These are phyloP conservation scores for Sebastes oblongus DNA, from an alignment of 2,797 vertebrate genomes.

Conservation along the genomic window DNA sequence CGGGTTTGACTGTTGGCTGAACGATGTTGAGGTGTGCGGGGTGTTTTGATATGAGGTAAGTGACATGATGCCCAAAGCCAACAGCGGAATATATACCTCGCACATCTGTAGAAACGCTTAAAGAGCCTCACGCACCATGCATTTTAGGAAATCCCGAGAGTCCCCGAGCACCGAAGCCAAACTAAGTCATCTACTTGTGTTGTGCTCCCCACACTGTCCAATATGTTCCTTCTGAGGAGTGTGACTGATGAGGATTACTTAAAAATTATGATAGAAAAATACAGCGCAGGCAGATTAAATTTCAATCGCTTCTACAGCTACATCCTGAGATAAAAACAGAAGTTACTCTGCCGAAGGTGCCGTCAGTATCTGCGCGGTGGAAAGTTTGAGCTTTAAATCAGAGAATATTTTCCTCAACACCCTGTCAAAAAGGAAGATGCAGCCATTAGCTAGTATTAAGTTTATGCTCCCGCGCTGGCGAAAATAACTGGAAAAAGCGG, in stretches of 20 bases:
- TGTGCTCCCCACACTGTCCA: constrained; percentile 6
- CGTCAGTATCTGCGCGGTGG: constrained; percentile 3
- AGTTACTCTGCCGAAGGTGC: constrained; percentile 16
- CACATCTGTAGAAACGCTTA: constrained; percentile 74
- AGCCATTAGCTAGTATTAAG: constrained; percentile 31
- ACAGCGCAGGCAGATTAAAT: not conserved
- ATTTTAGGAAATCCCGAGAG: constrained; percentile 35
- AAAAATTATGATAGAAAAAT: constrained; percentile 22
- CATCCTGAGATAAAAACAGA: constrained; percentile 17
- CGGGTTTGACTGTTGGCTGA: constrained; percentile 54
- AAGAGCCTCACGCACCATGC: constrained; percentile 29
- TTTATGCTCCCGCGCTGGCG: constrained; percentile 44
- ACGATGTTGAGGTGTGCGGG: constrained; percentile 4
- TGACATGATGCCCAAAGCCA: constrained; percentile 63
- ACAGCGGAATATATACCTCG: constrained; percentile 53
- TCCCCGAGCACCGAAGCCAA: constrained; percentile 31
- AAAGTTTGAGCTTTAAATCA: constrained; percentile 44
- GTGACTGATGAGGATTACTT: constrained; percentile 11
- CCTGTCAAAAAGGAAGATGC: constrained; percentile 53
- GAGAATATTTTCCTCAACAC: constrained; percentile 39
- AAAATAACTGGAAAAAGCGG: constrained; percentile 55
- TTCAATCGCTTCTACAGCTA: not conserved
- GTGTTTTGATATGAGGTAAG: constrained; percentile 70
- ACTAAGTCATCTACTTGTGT: constrained; percentile 31
- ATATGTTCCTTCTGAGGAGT: not conserved